Base-by-base conservation (phyloP, 2,888 invertebrate genomes). In the Sabatieria punctata region DNA sequence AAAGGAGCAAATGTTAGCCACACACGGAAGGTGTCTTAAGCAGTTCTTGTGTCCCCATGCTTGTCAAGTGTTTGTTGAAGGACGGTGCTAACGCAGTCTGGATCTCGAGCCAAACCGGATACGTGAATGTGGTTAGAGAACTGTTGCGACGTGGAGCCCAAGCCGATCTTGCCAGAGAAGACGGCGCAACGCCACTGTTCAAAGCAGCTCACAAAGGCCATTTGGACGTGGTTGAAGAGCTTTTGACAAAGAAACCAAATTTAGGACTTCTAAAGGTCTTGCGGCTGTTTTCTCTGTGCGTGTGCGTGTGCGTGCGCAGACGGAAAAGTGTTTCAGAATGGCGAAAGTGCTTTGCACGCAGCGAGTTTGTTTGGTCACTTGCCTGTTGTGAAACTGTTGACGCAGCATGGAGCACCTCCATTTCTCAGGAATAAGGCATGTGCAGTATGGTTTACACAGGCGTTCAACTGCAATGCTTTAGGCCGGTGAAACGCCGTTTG, bases 81-180 rank as follows among this genome's bases (percentile, higher is more conserved):
- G 71, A 72, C 54, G 65, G 69, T 41, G 68, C 71, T 21, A 82
- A 84, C 41, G 80, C 89, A 51, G 75, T 91, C 54, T 91, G 88
- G 88, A 89, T 91, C 60, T 82, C 86, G 35, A 78, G 85, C 53
- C 91, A 91, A 75, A 86, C 88, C 83, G 89, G 88, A 0, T 85
- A 86, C 71, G 77, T 79, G 64, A 77, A 77, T 62, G 79, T 81
- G 41, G 85, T 80, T 48, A 73, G 79, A 53, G 75, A 78, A 60
- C 73, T 91, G 57, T 72, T 88, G 52, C 77, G 77, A 60, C 76
- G 77, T 55, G 84, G 85, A 39, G 85, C 85, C 33, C 70, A 47
- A 6, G 22, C 11, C 27, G 53, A 53, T 42, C 24, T 33, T n/a
- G 45, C 49, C 18, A 37, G 49, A 26, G 85, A 85, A 83, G 85